Evolutionary conservation across 2,797 vertebrate species (phyloP).

Genomic region (Glyptemys insculpta): DNA sequence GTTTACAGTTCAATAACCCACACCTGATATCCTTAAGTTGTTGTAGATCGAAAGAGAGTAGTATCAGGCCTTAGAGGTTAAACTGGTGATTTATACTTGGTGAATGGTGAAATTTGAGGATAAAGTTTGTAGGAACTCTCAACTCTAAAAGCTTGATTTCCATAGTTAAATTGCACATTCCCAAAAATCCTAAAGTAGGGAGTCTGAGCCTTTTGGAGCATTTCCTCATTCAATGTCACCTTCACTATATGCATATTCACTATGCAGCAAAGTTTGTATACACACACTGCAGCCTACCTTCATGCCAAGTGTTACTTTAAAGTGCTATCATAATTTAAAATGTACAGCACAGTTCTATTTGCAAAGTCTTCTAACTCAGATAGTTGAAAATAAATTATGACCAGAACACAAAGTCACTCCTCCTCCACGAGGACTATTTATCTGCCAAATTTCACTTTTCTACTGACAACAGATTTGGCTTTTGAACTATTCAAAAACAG

Average conservation of each 20-base stretch:
- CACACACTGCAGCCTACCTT: not conserved
- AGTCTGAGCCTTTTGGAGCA: not conserved
- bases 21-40: not conserved
- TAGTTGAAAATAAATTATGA: not conserved
- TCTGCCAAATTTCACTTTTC: not conserved
- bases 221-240: not conserved
- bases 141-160: not conserved
- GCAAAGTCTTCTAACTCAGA: not conserved
- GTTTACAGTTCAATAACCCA: not conserved
- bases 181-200: not conserved
- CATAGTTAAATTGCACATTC: not conserved
- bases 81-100: slow-evolving; percentile 22
- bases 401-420: not conserved
- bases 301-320: not conserved
- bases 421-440: not conserved
- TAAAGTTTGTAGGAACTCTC: not conserved
- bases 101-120: slow-evolving; percentile 19
- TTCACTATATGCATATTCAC: not conserved
- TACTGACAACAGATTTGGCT: not conserved
- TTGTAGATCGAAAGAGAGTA: not conserved
- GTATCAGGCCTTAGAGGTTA: not conserved
- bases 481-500: not conserved
- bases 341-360: not conserved
- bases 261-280: not conserved
- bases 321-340: not conserved